phyloP scores from a whole-genome alignment of 2,888 invertebrate genomes.

The Noctua comes region DNA sequence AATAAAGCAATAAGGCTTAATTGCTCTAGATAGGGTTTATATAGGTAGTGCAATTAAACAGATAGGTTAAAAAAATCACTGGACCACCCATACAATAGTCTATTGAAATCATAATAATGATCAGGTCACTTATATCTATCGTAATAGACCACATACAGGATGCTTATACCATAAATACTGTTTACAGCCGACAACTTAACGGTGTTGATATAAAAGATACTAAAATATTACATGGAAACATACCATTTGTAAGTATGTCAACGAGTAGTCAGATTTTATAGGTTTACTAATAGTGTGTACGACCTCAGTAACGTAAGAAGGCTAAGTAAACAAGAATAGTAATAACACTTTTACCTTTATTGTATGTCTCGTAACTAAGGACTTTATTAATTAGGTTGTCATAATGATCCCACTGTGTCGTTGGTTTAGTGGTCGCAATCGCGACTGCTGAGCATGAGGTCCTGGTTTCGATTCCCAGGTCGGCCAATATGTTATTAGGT shows the following conservation, averaged over 20 bases:
- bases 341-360: constrained; percentile 23
- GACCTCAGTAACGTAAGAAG: constrained; percentile 25
- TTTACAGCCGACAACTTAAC: not conserved
- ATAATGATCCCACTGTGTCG: too few species aligned
- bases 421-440: too few species aligned
- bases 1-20: not conserved
- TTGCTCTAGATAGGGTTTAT: not conserved
- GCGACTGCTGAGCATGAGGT: too few species aligned
- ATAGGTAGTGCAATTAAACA: not conserved
- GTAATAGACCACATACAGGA: not conserved
- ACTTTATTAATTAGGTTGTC: constrained; percentile 30
- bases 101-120: not conserved
- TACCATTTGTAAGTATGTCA: constrained; percentile 20
- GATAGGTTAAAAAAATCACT: not conserved
- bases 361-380: not conserved
- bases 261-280: constrained; percentile 19
- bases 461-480: too few species aligned
- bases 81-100: not conserved
- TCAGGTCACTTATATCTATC: not conserved
- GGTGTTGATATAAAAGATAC: constrained; percentile 4
- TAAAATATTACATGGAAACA: constrained; percentile 4
- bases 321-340: constrained; percentile 16
- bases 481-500: too few species aligned
- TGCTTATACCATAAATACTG: not conserved
- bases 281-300: constrained; percentile 10